A percentile compares a stretch with the other conserved stretches of the same genome.
Evolutionary conservation across 2,888 invertebrate genomes (phyloP).

Genomic region (Mongoloraphidia duomilia): DNA sequence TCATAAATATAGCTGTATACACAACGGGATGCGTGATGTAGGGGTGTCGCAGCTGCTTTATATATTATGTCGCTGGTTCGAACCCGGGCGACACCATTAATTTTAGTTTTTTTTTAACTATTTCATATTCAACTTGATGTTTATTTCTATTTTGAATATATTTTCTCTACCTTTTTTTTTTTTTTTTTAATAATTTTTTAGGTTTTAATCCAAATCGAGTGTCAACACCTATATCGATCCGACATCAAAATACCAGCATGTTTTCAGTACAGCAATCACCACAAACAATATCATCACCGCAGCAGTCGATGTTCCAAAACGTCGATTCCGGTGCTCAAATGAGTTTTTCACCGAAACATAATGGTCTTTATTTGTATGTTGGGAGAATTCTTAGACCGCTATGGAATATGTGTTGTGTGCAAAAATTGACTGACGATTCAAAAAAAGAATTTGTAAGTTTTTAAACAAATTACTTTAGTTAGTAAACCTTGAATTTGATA

Average conservation of each 20-base stretch:
- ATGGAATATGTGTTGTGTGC: slow-evolving; percentile 71
- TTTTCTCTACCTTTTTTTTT: too few species aligned
- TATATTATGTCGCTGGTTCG: too few species aligned
- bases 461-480: too few species aligned
- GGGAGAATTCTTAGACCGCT: slow-evolving; percentile 76
- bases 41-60: too few species aligned
- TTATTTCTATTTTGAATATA: too few species aligned
- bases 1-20: too few species aligned
- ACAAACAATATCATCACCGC: not conserved
- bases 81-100: too few species aligned
- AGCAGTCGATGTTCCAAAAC: not conserved
- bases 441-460: slow-evolving; percentile 43
- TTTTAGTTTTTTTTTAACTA: too few species aligned
- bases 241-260: not conserved
- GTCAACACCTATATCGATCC: slow-evolving; percentile 13
- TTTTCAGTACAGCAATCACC: slow-evolving; percentile 3
- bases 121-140: too few species aligned
- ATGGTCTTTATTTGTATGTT: slow-evolving; percentile 84
- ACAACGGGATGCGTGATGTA: too few species aligned
- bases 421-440: slow-evolving; percentile 36
- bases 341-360: slow-evolving; percentile 71
- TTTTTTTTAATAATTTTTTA: not conserved
- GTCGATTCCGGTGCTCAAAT: slow-evolving; percentile 13
- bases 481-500: too few species aligned
- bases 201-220: slow-evolving; percentile 13